Evolutionary conservation across 2,797 vertebrate species (phyloP).

Genomic region (Diplodus puntazzo): DNA sequence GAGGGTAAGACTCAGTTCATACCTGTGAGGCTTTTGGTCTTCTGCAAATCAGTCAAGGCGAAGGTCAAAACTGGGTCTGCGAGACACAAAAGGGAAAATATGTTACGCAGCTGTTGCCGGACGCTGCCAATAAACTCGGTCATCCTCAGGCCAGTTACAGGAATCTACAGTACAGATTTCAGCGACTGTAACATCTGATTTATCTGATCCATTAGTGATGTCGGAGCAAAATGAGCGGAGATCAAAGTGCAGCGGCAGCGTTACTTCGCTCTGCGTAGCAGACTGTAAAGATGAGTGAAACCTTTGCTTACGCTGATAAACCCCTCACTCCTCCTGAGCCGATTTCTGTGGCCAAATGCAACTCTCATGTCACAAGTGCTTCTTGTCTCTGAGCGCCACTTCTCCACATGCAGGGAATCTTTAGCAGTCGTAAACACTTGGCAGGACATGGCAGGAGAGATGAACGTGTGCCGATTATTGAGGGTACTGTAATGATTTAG

Average conservation of each 20-base stretch:
- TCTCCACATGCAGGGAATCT: conserved; percentile 16
- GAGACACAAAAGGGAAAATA: conserved; percentile 66
- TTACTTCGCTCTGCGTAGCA: conserved; percentile 9
- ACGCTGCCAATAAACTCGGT: conserved; percentile 42
- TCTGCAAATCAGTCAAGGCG: conserved; percentile 36
- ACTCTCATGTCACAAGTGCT: background rate
- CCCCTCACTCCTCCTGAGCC: background rate
- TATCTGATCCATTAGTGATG: conserved; percentile 43
- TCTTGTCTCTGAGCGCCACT: conserved; percentile 9
- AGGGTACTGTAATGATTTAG: conserved; percentile 59
- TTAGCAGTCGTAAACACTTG: conserved; percentile 25
- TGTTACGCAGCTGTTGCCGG: conserved; percentile 60
- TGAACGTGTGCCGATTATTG: conserved; percentile 44
- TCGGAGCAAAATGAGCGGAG: conserved; percentile 23
- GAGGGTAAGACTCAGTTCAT: conserved; percentile 37
- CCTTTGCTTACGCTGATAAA: too few relatives aligned
- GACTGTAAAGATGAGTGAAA: conserved; percentile 15
- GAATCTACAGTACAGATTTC: conserved; percentile 36
- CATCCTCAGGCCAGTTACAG: conserved; percentile 40
- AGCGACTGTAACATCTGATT: conserved; percentile 36
- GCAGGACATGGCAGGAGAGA: conserved; percentile 31
- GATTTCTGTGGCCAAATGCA: conserved; percentile 5
- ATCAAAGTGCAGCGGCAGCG: conserved; percentile 17
- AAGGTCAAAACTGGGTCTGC: conserved; percentile 52
- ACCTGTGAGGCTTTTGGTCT: conserved; percentile 60